phyloP scores from a whole-genome alignment of 2,797 vertebrate species.

The Cottoperca gobio region DNA sequence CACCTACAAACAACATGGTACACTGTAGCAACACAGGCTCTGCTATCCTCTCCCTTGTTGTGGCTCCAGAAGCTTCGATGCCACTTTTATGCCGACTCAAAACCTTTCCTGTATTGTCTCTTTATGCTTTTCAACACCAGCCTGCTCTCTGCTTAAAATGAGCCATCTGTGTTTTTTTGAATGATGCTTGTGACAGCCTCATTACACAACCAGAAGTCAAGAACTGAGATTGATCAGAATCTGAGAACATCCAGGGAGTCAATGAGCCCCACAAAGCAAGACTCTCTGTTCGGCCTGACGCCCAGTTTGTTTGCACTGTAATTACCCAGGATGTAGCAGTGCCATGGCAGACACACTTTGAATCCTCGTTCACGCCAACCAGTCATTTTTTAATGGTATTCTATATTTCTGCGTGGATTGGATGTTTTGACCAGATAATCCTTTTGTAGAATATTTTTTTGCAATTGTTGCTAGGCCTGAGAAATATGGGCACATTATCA shows the following conservation, averaged over 20 bases:
- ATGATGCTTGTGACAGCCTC: slow-evolving; percentile 57
- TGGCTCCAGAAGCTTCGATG: slow-evolving; percentile 9
- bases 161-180: slow-evolving; percentile 49
- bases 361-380: slow-evolving; percentile 27
- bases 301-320: slow-evolving; percentile 74
- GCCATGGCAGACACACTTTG: slow-evolving; percentile 60
- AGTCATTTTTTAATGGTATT: slow-evolving; percentile 48
- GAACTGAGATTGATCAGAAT: slow-evolving; percentile 65
- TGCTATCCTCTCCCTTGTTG: neutral
- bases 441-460: slow-evolving; percentile 30
- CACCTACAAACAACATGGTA: slow-evolving; percentile 1
- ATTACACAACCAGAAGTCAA: slow-evolving; percentile 58
- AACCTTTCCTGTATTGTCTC: slow-evolving; percentile 16
- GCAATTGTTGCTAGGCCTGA: neutral
- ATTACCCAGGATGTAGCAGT: slow-evolving; percentile 68
- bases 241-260: slow-evolving; percentile 59
- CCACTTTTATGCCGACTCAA: slow-evolving; percentile 6
- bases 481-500: slow-evolving; percentile 22
- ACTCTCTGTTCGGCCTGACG: slow-evolving; percentile 43
- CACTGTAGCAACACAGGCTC: neutral
- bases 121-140: slow-evolving; percentile 5
- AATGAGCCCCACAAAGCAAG: slow-evolving; percentile 57
- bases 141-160: slow-evolving; percentile 33
- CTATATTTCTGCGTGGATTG: slow-evolving; percentile 33
- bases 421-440: slow-evolving; percentile 56